Base-by-base conservation (phyloP, 2,113 vertebrate genomes). In the Butorides virescens region DNA sequence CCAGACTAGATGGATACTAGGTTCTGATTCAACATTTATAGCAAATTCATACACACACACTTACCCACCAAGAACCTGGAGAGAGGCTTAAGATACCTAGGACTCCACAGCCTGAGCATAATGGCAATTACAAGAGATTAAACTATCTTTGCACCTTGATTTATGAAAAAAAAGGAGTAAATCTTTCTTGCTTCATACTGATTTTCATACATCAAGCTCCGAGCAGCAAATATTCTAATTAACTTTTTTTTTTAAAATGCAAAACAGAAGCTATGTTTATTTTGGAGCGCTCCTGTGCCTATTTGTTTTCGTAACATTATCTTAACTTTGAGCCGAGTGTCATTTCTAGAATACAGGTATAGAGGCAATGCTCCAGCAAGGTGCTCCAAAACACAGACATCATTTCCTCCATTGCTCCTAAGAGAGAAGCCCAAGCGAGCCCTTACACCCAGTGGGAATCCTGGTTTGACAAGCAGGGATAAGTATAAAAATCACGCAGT, bases 401-500 rank as follows among this genome's bases (percentile, higher is more conserved):
- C 1, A 36, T 78, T 75, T 72, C 58, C 46, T 89, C 66, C 55
- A 16, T 3, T 73, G 86, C 53, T 92, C 53, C 73, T 21, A 42
- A 14, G 23, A 81, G 12, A 71, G 29, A 42, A 92, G 70, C 20
- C 56, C 22, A 6, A 63, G 86, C 44, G 92, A 84, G 77, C 80
- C 61, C 46, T 79, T n/a, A 23, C 5, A 53, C 65, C 74, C 76
- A 61, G 61, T 44, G 77, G 76, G 80, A 91, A 91, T 63, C 66
- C 44, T 87, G 47, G 52, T 71, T 79, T 95, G 88, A 84, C 83
- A 94, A 91, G 70, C 65, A 92, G 66, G 91, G 56, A 11, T 88
- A 94, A 89, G 22, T 61, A 92, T 52, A 95, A 93, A 93, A 92
- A 91, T 25, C 91, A 91, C 9, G 52, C 47, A 61, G 53, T 76